Percentiles rank a stretch among this genome's conserved stretches.
These are phyloP conservation scores for Camponotus pennsylvanicus DNA, from an alignment of 1,140 invertebrate genomes.

Conservation along the genomic window DNA sequence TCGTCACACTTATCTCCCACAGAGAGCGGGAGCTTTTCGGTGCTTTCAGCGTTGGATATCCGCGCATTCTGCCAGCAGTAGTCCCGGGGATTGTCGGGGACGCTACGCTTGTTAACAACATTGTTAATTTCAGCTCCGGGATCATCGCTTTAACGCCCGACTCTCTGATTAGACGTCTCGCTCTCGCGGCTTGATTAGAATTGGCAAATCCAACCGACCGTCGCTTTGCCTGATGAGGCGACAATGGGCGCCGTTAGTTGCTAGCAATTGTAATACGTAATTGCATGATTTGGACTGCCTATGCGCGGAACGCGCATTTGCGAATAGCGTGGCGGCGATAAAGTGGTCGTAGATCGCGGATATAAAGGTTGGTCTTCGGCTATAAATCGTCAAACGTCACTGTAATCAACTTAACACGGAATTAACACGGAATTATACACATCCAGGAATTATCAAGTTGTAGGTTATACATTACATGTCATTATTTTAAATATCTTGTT, in stretches of 20 bases:
- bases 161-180: slow-evolving; percentile 72
- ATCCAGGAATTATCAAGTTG: not conserved
- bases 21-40: slow-evolving; percentile 56
- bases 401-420: slow-evolving; percentile 12
- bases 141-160: slow-evolving; percentile 58
- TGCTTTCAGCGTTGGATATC: slow-evolving; percentile 68
- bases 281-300: slow-evolving; percentile 50
- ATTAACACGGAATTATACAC: not conserved
- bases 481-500: not conserved
- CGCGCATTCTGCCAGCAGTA: slow-evolving; percentile 17
- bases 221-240: slow-evolving; percentile 49
- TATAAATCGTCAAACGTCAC: slow-evolving; percentile 30
- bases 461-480: not conserved
- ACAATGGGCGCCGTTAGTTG: slow-evolving; percentile 44
- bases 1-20: slow-evolving; percentile 85
- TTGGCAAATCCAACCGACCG: slow-evolving; percentile 62
- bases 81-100: slow-evolving; percentile 60
- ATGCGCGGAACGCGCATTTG: slow-evolving; percentile 18
- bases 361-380: slow-evolving; percentile 11
- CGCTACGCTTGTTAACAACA: slow-evolving; percentile 82
- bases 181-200: slow-evolving; percentile 72
- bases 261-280: slow-evolving; percentile 57
- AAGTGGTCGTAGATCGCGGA: slow-evolving; percentile 43
- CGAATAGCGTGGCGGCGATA: slow-evolving; percentile 24
- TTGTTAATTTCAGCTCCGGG: slow-evolving; percentile 80